Evolutionary conservation across 2,888 invertebrate species (phyloP), one percentile per base, ranked within the genome.

Genomic region (Pandemis cinnamomeana): DNA sequence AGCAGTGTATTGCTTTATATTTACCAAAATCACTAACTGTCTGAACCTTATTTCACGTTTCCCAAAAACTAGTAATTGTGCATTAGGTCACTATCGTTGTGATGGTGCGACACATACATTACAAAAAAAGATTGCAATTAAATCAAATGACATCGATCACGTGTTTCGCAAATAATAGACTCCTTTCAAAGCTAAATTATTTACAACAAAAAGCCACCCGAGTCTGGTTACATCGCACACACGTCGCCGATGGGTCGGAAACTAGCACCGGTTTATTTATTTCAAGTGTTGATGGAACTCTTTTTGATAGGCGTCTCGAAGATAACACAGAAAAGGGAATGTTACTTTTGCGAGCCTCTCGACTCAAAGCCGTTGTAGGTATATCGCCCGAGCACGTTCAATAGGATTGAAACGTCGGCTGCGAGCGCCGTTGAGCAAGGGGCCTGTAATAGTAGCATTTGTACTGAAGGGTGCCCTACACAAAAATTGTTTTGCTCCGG

Each of bases 361-460:
- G 79, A 80, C 84, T 83, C 83, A 83, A 81, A 85, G 83, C 81
- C 82, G 80, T 55, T 81, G 44, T 70, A 64, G 80, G 81, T 83
- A 80, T 87, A 84, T 85, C 82, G 83, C 78, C 79, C 79, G 81
- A 80, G 83, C 87, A 86, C 87, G 86, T 88, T 86, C 88, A 89
- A 90, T 91, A 89, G 89, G 88, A 90, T 91, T 90, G 89, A 88
- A 90, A 86, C 86, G 88, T 88, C 83, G 84, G 80, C 83, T 83
- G 79, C 79, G 83, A 87, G 85, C 84, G 86, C 82, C 84, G 82
- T 82, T 82, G 82, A 79, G 82, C 84, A 84, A 84, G 87, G 86
- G 88, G 88, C 84, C 89, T 81, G 86, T 90, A 91, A 92, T 90
- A 87, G 87, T 89, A 86, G 87, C 88, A 90, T 91, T 92, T 90